phyloP scores from a whole-genome alignment of 2,888 invertebrate species.

The Xylophagus ater region DNA sequence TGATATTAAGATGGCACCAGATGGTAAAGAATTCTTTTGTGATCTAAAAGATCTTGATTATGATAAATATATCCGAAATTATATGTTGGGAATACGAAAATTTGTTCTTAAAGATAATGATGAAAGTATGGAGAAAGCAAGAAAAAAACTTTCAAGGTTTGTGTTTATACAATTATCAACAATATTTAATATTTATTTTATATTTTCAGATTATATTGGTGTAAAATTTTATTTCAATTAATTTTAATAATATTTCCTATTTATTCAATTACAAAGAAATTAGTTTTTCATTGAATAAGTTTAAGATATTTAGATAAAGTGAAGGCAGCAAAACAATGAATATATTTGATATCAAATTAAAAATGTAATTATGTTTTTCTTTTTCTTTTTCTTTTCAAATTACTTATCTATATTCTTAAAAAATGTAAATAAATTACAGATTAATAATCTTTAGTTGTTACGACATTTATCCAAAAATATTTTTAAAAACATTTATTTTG shows the following conservation, averaged over 20 bases:
- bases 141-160: constrained; percentile 54
- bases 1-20: constrained; percentile 40
- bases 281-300: no score
- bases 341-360: no score
- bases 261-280: constrained; percentile 5
- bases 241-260: constrained; percentile 5
- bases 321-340: no score
- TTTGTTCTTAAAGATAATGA: constrained; percentile 69
- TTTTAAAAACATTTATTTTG: no score
- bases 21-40: constrained; percentile 53
- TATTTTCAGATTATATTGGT: constrained; percentile 55
- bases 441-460: no score
- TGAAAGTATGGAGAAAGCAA: constrained; percentile 51
- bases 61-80: constrained; percentile 67
- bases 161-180: constrained; percentile 4
- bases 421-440: no score
- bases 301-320: no score
- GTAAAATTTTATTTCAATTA: constrained; percentile 48
- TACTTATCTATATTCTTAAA: no score
- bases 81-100: constrained; percentile 72
- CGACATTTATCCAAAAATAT: no score
- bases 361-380: no score
- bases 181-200: constrained; percentile 12
- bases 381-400: no score
- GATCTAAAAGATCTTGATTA: constrained; percentile 59